Evolutionary conservation across 2,888 invertebrate genomes (phyloP).

Genomic region (Polydrusus cervinus): DNA sequence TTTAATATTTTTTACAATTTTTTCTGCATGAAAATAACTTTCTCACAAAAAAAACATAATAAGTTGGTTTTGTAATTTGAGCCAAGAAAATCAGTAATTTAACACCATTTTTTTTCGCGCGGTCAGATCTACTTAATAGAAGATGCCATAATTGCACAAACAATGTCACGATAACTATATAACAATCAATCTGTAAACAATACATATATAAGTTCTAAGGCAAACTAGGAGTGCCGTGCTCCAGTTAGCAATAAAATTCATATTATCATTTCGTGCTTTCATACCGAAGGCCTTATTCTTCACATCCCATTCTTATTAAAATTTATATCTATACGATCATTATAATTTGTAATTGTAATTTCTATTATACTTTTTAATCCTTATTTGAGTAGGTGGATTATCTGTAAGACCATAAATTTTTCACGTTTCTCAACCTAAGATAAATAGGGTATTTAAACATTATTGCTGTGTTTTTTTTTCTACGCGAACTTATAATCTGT

Average conservation of each 20-base stretch:
- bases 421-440: conserved; percentile 10
- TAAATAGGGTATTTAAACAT: conserved; percentile 8
- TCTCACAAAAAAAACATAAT: too few relatives aligned
- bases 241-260: conserved; percentile 16
- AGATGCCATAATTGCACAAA: neutral
- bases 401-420: conserved; percentile 5
- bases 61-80: too few relatives aligned
- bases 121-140: too few relatives aligned
- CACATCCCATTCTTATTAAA: conserved; percentile 1
- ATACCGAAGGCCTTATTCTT: conserved; percentile 20
- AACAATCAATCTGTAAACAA: neutral
- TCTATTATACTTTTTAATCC: conserved; percentile 26
- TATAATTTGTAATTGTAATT: conserved; percentile 20
- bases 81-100: too few relatives aligned
- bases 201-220: neutral
- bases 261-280: neutral
- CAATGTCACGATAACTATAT: neutral
- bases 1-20: too few relatives aligned
- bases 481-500: neutral
- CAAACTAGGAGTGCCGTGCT: conserved; percentile 8
- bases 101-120: too few relatives aligned
- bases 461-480: conserved; percentile 5
- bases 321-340: conserved; percentile 3
- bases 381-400: conserved; percentile 22
- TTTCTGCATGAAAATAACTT: too few relatives aligned